Evolutionary conservation across 2,888 invertebrate species (phyloP).

Genomic region (Osmoderma eremita): DNA sequence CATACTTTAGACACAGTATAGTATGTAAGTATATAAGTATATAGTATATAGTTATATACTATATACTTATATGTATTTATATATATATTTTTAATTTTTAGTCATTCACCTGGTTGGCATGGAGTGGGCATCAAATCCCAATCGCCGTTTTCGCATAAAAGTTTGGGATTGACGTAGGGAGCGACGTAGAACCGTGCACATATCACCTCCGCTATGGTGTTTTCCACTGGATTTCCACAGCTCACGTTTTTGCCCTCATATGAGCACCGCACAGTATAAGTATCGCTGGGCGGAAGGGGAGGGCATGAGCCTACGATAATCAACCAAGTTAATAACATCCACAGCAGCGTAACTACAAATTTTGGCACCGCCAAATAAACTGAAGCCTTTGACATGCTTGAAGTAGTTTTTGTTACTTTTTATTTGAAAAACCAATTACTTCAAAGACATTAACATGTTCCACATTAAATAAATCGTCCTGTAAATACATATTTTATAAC

Average conservation of each 20-base stretch:
- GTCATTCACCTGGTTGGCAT: slow-evolving; percentile 25
- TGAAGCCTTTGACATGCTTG: too few species aligned
- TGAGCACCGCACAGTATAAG: slow-evolving; percentile 21
- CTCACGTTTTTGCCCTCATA: neutral
- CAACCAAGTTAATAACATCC: neutral
- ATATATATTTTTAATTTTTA: too few species aligned
- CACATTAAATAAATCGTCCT: too few species aligned
- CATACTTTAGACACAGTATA: too few species aligned
- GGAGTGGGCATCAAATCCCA: slow-evolving; percentile 14
- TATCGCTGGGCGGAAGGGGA: slow-evolving; percentile 6
- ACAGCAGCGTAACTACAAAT: too few species aligned
- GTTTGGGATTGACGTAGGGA: neutral
- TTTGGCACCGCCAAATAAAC: too few species aligned
- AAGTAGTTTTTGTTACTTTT: too few species aligned
- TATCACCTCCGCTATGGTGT: slow-evolving; percentile 1
- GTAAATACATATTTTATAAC: too few species aligned
- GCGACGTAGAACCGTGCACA: slow-evolving; percentile 16
- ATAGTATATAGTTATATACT: neutral
- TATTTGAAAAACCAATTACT: too few species aligned
- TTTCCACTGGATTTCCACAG: slow-evolving; percentile 17
- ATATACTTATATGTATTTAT: neutral
- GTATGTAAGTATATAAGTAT: neutral
- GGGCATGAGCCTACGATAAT: slow-evolving; percentile 13
- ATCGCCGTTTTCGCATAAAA: slow-evolving; percentile 15
- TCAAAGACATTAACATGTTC: too few species aligned